A percentile compares a stretch with the other conserved stretches of the same genome.
These are phyloP conservation scores for Nibea albiflora DNA, from an alignment of 2,113 vertebrate species.

Conservation along the genomic window DNA sequence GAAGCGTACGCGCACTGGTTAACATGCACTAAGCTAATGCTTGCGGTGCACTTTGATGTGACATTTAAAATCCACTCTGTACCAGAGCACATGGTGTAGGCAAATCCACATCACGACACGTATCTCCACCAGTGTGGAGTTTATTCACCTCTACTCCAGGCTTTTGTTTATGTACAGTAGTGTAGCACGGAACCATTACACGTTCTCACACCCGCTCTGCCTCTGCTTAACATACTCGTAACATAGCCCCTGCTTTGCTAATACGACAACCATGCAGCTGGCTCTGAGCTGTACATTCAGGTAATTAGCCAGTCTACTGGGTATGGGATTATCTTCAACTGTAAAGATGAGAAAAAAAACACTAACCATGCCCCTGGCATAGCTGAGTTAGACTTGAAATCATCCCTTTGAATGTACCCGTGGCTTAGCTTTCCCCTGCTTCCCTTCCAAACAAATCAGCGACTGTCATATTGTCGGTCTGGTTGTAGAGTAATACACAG, in stretches of 20 bases:
- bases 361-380: conserved; percentile 62
- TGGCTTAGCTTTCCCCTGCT: conserved; percentile 25
- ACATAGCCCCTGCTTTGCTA: conserved; percentile 54
- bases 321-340: conserved; percentile 70
- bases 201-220: conserved; percentile 30
- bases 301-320: conserved; percentile 76
- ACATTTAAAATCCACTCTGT: conserved; percentile 71
- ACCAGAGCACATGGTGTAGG: conserved; percentile 51
- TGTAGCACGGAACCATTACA: conserved; percentile 52
- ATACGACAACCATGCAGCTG: conserved; percentile 66
- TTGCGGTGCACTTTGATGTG: conserved; percentile 58
- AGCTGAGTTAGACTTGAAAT: conserved; percentile 60
- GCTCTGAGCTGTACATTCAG: conserved; percentile 69
- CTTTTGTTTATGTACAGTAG: conserved; percentile 58
- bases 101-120: conserved; percentile 38
- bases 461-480: conserved; percentile 19
- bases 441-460: conserved; percentile 28
- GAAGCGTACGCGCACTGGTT: conserved; percentile 42
- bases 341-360: conserved; percentile 64
- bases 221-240: conserved; percentile 3
- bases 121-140: conserved; percentile 41
- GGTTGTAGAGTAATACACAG: conserved; percentile 3
- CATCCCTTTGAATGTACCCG: conserved; percentile 55
- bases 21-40: conserved; percentile 50
- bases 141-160: conserved; percentile 55